Conservation (phyloP, 2,113 vertebrate genomes). For the Suricata suricatta region DNA sequence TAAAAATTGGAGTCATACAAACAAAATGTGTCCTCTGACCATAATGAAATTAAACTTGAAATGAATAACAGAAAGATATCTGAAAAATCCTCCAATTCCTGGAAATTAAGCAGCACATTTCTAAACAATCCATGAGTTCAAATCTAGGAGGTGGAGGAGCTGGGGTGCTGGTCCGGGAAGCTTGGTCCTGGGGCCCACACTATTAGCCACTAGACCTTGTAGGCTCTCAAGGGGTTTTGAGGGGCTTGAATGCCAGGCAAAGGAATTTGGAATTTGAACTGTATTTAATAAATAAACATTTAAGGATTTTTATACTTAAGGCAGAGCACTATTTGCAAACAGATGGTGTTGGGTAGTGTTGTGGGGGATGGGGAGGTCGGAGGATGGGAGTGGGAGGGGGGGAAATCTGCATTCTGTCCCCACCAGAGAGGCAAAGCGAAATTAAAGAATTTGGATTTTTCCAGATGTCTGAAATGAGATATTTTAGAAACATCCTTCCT, state of each 20-base stretch:
- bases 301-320: neutral
- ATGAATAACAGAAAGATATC: neutral
- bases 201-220: neutral
- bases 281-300: neutral
- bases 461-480: neutral
- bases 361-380: neutral
- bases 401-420: neutral
- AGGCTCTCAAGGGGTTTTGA: neutral
- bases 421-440: neutral
- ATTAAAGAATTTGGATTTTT: neutral
- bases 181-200: neutral
- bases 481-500: neutral
- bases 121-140: neutral
- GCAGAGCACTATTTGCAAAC: neutral
- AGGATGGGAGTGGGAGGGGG: neutral
- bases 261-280: neutral
- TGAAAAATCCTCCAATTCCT: neutral
- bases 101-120: neutral
- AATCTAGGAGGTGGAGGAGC: neutral
- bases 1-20: neutral
- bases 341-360: neutral
- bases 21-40: neutral
- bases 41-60: constrained; percentile 12
- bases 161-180: too few species aligned
- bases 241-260: neutral